Percentiles rank a stretch among this genome's conserved stretches.
These are phyloP conservation scores for Euspilapteryx auroguttella DNA, from an alignment of 2,888 invertebrate species.

Conservation along the genomic window DNA sequence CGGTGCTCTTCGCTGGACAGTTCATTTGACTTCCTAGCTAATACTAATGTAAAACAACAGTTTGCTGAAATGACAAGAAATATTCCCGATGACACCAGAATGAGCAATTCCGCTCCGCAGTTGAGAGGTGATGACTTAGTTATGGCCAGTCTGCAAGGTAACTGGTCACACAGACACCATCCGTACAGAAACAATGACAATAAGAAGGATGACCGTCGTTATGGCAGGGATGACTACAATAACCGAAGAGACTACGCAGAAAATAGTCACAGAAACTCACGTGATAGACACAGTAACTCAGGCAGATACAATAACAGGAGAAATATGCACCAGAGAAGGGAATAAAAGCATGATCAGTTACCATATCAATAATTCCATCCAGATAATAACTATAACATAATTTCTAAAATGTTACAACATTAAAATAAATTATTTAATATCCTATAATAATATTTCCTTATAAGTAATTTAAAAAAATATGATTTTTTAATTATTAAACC, in stretches of 20 bases:
- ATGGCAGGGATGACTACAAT: conserved; percentile 20
- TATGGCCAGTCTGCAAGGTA: conserved; percentile 48
- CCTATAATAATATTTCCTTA: no score
- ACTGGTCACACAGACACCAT: conserved; percentile 49
- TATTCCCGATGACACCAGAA: conserved; percentile 20
- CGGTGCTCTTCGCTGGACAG: conserved; percentile 31
- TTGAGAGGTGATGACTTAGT: conserved; percentile 16
- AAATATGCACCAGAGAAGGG: conserved; percentile 23
- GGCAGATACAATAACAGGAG: conserved; percentile 17
- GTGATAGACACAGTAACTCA: conserved; percentile 10
- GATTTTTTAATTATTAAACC: no score
- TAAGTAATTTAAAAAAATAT: no score
- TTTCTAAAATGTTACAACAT: no score
- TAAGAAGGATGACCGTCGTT: conserved; percentile 4
- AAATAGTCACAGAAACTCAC: conserved; percentile 15
- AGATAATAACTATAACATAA: no score
- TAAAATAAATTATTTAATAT: no score
- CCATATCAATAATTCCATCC: no score
- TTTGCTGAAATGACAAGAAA: conserved; percentile 40
- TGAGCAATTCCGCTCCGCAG: conserved; percentile 13
- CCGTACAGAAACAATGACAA: conserved; percentile 32
- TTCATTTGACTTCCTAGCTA: conserved; percentile 18
- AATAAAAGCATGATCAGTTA: conserved; percentile 6
- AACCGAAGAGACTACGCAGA: conserved; percentile 15
- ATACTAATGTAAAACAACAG: conserved; percentile 25